A percentile compares a stretch with the other conserved stretches of the same genome.
Conservation (phyloP, 2,113 vertebrate species). For the Corvus cornix region DNA sequence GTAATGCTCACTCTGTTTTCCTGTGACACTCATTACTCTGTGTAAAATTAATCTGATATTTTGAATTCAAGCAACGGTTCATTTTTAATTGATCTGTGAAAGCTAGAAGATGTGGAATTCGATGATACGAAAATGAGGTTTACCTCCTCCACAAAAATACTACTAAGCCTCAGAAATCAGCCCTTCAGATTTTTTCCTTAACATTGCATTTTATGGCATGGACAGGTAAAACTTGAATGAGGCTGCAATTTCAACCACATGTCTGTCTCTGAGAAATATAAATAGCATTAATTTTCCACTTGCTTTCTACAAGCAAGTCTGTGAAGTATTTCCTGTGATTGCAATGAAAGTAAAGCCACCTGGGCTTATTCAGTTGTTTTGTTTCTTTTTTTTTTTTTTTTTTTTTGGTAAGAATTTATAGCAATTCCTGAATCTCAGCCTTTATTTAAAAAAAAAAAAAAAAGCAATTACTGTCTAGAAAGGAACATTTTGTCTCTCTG, state of each 20-base stretch:
- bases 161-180: not conserved
- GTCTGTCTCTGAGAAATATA: not conserved
- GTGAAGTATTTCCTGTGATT: not conserved
- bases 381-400: not conserved
- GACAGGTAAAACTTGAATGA: not conserved
- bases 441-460: not conserved
- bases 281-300: not conserved
- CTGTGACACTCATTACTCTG: not conserved
- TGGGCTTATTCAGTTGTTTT: not conserved
- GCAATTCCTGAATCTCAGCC: not conserved
- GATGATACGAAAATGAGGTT: not conserved
- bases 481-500: not conserved
- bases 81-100: not conserved
- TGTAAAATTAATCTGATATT: not conserved
- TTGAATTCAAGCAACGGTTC: not conserved
- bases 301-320: not conserved
- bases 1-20: not conserved
- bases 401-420: not conserved
- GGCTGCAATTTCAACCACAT: not conserved
- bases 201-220: not conserved
- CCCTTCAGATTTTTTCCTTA: not conserved
- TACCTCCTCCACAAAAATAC: not conserved
- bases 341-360: not conserved
- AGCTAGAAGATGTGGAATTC: not conserved
- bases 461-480: not conserved